Evolutionary conservation across 2,797 vertebrate species (phyloP).

Genomic region (Erethizon dorsatum): DNA sequence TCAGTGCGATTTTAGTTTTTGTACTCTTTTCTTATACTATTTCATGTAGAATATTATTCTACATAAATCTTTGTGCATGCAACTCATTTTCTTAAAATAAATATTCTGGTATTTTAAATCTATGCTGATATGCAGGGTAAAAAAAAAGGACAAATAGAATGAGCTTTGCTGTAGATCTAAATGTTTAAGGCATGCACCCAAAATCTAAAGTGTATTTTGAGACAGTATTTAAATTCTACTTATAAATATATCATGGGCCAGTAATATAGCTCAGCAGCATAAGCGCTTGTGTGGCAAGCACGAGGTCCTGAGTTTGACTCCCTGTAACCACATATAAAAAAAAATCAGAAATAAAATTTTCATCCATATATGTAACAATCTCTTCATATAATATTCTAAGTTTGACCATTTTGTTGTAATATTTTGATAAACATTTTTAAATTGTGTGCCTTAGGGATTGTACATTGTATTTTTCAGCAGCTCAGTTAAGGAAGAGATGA

Average conservation of each 20-base stretch:
- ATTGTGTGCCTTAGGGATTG: not conserved
- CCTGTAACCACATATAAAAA: too few species aligned
- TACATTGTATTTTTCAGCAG: not conserved
- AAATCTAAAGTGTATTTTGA: not conserved
- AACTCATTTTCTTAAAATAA: not conserved
- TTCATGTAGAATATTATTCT: not conserved
- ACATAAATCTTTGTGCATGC: not conserved
- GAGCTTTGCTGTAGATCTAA: not conserved
- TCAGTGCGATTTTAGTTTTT: not conserved
- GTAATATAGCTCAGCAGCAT: too few species aligned
- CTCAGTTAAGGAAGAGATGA: not conserved
- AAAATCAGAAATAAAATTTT: not conserved
- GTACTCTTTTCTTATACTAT: not conserved
- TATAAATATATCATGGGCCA: not conserved
- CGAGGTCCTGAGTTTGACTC: too few species aligned
- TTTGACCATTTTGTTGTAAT: not conserved
- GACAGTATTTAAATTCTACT: conserved; percentile 32
- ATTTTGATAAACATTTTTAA: not conserved
- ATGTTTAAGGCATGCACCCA: not conserved
- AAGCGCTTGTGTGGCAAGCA: too few species aligned
- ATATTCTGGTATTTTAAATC: conserved; percentile 24
- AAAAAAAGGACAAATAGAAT: not conserved
- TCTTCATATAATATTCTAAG: not conserved
- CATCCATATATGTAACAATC: not conserved
- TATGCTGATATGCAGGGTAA: not conserved